phyloP scores from a whole-genome alignment of 2,113 vertebrate genomes.

The Reinhardtius hippoglossoides region DNA sequence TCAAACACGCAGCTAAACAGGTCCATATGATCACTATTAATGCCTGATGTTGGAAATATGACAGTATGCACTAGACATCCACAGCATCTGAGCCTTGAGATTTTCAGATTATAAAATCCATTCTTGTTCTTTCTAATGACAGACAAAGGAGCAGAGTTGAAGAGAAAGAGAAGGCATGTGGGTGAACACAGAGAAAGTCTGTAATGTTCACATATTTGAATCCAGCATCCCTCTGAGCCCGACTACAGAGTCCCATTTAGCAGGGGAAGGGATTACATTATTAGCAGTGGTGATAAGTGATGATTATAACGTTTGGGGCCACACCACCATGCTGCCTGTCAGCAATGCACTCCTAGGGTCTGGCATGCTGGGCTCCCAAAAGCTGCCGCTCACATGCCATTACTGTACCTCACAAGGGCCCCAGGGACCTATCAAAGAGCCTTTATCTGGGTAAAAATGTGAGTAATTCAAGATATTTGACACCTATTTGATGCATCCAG shows the following conservation, averaged over 20 bases:
- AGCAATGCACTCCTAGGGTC: constrained; percentile 39
- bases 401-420: constrained; percentile 45
- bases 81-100: constrained; percentile 17
- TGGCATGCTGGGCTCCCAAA: constrained; percentile 43
- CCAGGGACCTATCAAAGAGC: constrained; percentile 61
- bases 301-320: constrained; percentile 55
- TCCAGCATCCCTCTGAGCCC: constrained; percentile 22
- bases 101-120: background rate
- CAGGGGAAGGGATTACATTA: constrained; percentile 66
- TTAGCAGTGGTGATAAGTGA: constrained; percentile 76
- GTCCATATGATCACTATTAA: constrained; percentile 16
- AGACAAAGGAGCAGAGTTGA: background rate
- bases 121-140: constrained; percentile 1
- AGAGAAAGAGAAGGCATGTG: too few relatives aligned
- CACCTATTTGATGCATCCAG: constrained; percentile 69
- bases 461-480: constrained; percentile 77
- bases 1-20: constrained; percentile 21
- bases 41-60: constrained; percentile 25
- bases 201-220: constrained; percentile 48
- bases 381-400: constrained; percentile 35
- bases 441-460: constrained; percentile 76
- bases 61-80: constrained; percentile 16
- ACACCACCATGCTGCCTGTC: constrained; percentile 50
- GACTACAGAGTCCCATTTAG: constrained; percentile 57
- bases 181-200: constrained; percentile 21